phyloP scores from a whole-genome alignment of 2,888 invertebrate species.

The Hirtodrosophila trivittata region DNA sequence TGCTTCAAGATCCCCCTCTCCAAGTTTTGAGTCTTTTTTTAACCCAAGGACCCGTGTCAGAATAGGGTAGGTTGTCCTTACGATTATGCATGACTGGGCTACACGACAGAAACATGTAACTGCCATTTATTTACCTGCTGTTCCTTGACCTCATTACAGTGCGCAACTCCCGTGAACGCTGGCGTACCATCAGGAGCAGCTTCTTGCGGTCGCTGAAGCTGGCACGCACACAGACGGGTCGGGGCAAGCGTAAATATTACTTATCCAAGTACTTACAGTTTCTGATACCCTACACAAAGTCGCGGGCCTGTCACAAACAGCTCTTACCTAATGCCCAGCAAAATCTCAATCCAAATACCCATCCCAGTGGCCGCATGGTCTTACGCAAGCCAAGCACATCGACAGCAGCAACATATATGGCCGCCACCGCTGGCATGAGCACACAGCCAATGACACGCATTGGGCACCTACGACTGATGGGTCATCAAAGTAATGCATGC shows the following conservation, averaged over 20 bases:
- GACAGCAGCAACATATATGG: constrained; percentile 25
- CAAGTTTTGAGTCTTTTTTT: too few relatives aligned
- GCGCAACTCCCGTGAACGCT: constrained; percentile 81
- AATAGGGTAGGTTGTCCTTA: too few relatives aligned
- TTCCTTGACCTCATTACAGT: constrained; percentile 62
- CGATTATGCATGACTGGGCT: too few relatives aligned
- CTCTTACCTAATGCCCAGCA: constrained; percentile 1
- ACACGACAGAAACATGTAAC: not conserved
- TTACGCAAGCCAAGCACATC: constrained; percentile 68
- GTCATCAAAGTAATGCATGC: constrained; percentile 32
- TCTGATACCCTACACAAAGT: constrained; percentile 80
- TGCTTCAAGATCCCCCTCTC: too few relatives aligned
- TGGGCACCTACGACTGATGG: constrained; percentile 63
- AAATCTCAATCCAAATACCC: constrained; percentile 1
- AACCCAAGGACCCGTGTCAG: too few relatives aligned
- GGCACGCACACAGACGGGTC: constrained; percentile 78
- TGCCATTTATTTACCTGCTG: too few relatives aligned
- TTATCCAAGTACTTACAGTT: constrained; percentile 81
- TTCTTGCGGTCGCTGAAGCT: constrained; percentile 79
- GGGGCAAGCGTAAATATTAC: constrained; percentile 81
- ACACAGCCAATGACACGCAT: constrained; percentile 69
- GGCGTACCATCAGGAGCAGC: constrained; percentile 81
- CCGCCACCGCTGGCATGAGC: constrained; percentile 21
- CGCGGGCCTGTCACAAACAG: constrained; percentile 65
- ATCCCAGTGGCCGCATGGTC: constrained; percentile 57